Conservation (phyloP, 2,113 vertebrate genomes). For the Grammomys surdaster region DNA sequence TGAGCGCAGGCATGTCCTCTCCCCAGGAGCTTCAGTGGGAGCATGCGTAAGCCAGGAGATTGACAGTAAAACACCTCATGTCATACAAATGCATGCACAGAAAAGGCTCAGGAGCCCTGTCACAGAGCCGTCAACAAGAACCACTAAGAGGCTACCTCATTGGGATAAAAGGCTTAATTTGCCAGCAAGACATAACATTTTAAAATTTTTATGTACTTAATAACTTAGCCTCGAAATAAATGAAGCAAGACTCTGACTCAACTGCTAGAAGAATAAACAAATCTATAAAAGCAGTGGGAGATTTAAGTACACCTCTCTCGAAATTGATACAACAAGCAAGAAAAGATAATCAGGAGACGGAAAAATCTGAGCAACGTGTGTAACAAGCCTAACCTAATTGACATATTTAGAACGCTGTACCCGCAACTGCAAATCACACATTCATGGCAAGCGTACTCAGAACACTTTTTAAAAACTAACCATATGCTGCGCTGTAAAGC, state of each 20-base stretch:
- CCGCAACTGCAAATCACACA: slow-evolving; percentile 37
- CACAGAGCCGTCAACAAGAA: not conserved
- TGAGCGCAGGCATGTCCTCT: not conserved
- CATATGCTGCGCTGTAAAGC: slow-evolving; percentile 54
- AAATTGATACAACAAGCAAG: not conserved
- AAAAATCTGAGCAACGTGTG: slow-evolving; percentile 5
- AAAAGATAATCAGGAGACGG: not conserved
- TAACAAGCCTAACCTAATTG: slow-evolving; percentile 43
- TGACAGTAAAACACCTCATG: not conserved
- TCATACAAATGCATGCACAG: not conserved
- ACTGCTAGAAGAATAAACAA: slow-evolving; percentile 35
- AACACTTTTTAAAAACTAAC: slow-evolving; percentile 52
- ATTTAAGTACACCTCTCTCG: slow-evolving; percentile 36
- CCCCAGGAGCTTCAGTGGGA: not conserved
- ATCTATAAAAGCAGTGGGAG: slow-evolving; percentile 35
- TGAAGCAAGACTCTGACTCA: slow-evolving; percentile 49
- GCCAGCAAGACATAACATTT: slow-evolving; percentile 9
- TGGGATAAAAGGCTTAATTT: slow-evolving; percentile 41
- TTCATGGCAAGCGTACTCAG: slow-evolving; percentile 55
- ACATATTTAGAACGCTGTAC: slow-evolving; percentile 58
- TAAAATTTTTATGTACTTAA: slow-evolving; percentile 50
- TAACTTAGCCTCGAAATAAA: slow-evolving; percentile 51
- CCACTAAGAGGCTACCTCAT: not conserved
- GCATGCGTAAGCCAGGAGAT: not conserved
- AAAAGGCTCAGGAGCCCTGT: not conserved